Base-by-base conservation (phyloP, 2,888 invertebrate genomes). In the Agapostemon virescens region DNA sequence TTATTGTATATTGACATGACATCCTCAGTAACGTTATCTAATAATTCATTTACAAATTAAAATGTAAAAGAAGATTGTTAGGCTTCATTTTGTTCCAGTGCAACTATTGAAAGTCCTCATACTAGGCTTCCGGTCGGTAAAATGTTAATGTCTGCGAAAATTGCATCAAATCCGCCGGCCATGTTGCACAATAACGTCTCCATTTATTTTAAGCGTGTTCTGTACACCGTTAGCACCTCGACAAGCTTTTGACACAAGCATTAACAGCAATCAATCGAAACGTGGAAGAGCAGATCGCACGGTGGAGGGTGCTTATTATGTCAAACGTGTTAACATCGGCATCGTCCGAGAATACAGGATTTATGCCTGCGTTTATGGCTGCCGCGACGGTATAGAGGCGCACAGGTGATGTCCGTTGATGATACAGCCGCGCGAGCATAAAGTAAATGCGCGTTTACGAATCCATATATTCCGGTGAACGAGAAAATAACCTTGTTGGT, bases 391-490 rank as follows among this genome's bases (percentile, higher is more conserved):
- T 42, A 52, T 38, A 69, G 42, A 33, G 38, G 45, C 33, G 40
- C 13, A 3, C 49, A 61, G 17, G 69, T 69, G 73, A 80, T 73
- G 69, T 7, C 13, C 58, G 30, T 33, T 45, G 49, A 80, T 52
- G 70, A 70, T 63, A 55, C 63, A 40, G 52, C 36, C 33, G 23
- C 63, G 42, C 23, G 33, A 17, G 36, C 45, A 49, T 33, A 64
- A 49, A 45, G 61, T 58, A 74, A 61, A 77, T 26, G 69, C n/a
- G 15, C 58, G 26, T 33, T 66, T 67, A 13, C 67, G 55, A 77
- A 74, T 79, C 75, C 78, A 69, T 85, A 75, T 77, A 84, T 82
- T 77, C 74, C 20, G 23, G 30, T 1, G 66, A 66, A 76, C 40
- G 72, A 72, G 69, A 63, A 38, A 68, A 73, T 80, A 75, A 77